Conservation (phyloP, 2,113 vertebrate genomes). For the Brienomyrus longianalis region DNA sequence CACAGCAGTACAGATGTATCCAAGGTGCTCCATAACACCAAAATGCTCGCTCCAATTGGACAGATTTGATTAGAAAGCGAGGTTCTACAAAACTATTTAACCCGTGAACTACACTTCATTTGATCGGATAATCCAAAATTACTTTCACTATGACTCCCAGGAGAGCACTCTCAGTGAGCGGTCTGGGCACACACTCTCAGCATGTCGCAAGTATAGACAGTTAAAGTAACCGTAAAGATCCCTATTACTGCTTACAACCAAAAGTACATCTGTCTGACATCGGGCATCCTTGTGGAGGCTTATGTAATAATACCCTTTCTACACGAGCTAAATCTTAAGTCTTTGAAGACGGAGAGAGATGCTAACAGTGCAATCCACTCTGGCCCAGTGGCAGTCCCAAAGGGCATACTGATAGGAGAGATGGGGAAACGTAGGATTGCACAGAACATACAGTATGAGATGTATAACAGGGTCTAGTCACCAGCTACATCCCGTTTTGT, state of each 20-base stretch:
- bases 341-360: background rate
- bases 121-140: background rate
- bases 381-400: background rate
- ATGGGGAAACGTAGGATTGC: background rate
- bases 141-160: background rate
- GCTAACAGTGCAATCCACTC: background rate
- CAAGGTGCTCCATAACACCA: background rate
- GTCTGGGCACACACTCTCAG: background rate
- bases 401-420: background rate
- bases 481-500: background rate
- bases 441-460: background rate
- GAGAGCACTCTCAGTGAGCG: background rate
- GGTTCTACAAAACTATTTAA: background rate
- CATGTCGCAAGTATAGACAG: background rate
- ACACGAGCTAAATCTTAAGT: conserved; percentile 7
- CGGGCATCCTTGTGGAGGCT: background rate
- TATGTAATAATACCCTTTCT: conserved; percentile 1
- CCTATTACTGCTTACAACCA: background rate
- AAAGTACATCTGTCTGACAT: background rate
- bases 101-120: background rate
- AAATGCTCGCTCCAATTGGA: background rate
- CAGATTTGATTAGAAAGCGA: background rate
- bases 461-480: background rate
- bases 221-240: background rate
- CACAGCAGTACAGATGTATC: background rate